Evolutionary conservation across 2,113 vertebrate species (phyloP).

Genomic region (Nicator chloris): DNA sequence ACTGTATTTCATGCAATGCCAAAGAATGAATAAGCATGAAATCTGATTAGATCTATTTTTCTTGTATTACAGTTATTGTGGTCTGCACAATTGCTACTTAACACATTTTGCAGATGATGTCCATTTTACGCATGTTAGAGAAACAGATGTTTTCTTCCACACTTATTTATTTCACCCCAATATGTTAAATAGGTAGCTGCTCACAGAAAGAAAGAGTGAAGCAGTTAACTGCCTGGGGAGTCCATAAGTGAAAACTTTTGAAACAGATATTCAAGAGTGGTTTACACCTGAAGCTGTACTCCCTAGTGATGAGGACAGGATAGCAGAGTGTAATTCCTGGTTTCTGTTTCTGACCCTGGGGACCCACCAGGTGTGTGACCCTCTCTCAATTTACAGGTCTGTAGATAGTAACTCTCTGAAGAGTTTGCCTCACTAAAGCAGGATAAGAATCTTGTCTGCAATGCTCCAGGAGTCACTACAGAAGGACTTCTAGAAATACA

Average conservation of each 20-base stretch:
- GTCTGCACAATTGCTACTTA: not conserved
- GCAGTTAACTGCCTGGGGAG: not conserved
- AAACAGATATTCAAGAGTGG: not conserved
- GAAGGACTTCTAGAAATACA: not conserved
- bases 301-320: not conserved
- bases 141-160: not conserved
- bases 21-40: not conserved
- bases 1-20: not conserved
- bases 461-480: accelerated
- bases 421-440: not conserved
- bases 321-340: not conserved
- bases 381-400: not conserved
- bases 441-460: not conserved
- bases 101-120: not conserved
- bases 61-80: not conserved
- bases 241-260: not conserved
- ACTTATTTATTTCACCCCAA: not conserved
- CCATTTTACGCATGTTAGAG: not conserved
- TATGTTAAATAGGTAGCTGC: not conserved
- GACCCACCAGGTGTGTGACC: not conserved
- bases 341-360: not conserved
- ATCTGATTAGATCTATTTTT: not conserved
- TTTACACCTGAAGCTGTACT: not conserved
- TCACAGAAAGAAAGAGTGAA: not conserved
- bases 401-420: not conserved